These are phyloP conservation scores for Pristiophorus japonicus DNA, from an alignment of 2,113 vertebrate genomes.

Conservation along the genomic window DNA sequence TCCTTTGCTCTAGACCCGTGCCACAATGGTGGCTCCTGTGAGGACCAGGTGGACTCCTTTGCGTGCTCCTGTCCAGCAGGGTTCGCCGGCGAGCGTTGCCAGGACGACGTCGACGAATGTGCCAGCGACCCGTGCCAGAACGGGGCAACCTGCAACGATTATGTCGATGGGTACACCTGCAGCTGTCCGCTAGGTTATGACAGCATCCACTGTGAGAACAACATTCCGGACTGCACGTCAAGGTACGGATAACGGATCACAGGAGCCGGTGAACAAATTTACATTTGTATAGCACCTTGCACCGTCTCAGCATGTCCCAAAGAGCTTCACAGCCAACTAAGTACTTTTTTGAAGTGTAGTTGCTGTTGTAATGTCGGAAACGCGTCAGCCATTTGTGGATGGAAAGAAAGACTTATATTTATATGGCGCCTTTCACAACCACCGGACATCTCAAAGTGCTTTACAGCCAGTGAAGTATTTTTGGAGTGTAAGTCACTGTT, in stretches of 20 bases:
- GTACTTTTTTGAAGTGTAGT: background rate
- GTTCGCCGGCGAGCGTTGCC: slow-evolving; percentile 14
- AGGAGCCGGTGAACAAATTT: background rate
- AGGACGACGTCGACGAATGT: background rate
- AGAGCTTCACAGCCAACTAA: background rate
- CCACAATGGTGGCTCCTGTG: slow-evolving; percentile 25
- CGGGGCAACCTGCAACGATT: background rate
- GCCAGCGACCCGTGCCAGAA: background rate
- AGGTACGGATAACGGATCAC: slow-evolving; percentile 8
- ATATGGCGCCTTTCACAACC: too few relatives aligned
- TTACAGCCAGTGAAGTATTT: background rate
- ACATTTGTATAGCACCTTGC: background rate
- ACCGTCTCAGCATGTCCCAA: background rate
- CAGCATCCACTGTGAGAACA: slow-evolving; percentile 31
- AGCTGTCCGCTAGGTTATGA: slow-evolving; percentile 38
- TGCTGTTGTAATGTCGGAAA: background rate
- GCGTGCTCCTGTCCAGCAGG: background rate
- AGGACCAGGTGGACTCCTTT: background rate
- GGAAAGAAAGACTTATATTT: too few relatives aligned
- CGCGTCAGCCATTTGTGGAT: too few relatives aligned
- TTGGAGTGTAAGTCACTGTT: background rate
- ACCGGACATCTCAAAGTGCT: background rate
- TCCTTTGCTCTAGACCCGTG: background rate
- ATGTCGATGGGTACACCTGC: slow-evolving; percentile 32
- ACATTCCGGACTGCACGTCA: slow-evolving; percentile 39